Evolutionary conservation across 2,888 invertebrate species (phyloP).

Genomic region (Phalera bucephala): DNA sequence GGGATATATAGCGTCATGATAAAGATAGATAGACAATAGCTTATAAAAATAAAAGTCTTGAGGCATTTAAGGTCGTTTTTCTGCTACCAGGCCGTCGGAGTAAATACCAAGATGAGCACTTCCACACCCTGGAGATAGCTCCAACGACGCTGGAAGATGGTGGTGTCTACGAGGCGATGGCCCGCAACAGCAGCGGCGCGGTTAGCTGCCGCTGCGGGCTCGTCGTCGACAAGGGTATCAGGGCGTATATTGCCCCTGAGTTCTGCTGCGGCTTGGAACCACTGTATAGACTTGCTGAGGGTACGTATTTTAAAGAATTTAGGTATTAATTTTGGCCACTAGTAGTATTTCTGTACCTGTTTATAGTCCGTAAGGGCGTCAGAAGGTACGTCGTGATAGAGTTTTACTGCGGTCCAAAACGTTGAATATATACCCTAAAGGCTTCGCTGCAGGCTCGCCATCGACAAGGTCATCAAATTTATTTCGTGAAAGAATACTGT

Average conservation of each 20-base stretch:
- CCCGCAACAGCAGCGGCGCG: constrained; percentile 91
- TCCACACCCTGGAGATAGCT: constrained; percentile 93
- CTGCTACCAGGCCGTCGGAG: constrained; percentile 79
- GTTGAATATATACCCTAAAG: too few species aligned
- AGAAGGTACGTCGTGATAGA: too few species aligned
- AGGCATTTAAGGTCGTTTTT: too few species aligned
- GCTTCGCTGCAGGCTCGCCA: constrained; percentile 88
- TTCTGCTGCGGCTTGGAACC: constrained; percentile 88
- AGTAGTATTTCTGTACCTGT: too few species aligned
- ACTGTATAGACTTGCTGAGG: constrained; percentile 83
- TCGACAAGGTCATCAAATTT: constrained; percentile 92
- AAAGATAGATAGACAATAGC: too few species aligned
- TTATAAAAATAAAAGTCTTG: too few species aligned
- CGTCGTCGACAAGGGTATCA: constrained; percentile 91
- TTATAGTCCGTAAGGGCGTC: too few species aligned
- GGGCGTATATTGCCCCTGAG: constrained; percentile 91
- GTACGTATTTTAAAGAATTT: constrained; percentile 53
- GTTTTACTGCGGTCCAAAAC: too few species aligned
- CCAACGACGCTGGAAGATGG: constrained; percentile 90
- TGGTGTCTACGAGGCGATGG: constrained; percentile 90
- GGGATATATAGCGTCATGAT: too few species aligned
- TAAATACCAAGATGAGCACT: constrained; percentile 88
- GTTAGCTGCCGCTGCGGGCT: constrained; percentile 90
- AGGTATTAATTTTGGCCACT: too few species aligned
- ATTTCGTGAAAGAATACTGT: constrained; percentile 90